These are phyloP conservation scores for Miichthys miiuy DNA, from an alignment of 2,797 vertebrate genomes.

Conservation along the genomic window DNA sequence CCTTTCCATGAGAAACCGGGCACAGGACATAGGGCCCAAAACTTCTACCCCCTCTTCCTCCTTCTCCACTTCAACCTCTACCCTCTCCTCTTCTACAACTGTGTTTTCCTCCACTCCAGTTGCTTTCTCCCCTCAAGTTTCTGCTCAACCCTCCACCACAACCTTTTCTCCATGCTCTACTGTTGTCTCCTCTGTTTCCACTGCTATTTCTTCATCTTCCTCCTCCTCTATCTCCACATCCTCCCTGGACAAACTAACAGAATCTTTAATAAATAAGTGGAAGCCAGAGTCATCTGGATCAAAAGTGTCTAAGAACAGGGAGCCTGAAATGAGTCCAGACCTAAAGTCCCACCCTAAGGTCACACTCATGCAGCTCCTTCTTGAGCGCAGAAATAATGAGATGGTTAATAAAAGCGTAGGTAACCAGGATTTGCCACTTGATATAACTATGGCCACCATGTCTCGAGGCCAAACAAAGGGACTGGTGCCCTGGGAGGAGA, in stretches of 20 bases:
- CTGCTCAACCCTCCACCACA: slow-evolving; percentile 61
- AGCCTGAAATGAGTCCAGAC: slow-evolving; percentile 88
- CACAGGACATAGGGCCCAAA: slow-evolving; percentile 83
- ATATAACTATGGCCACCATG: slow-evolving; percentile 81
- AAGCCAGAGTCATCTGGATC: slow-evolving; percentile 91
- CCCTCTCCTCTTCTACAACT: slow-evolving; percentile 77
- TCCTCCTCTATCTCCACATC: slow-evolving; percentile 82
- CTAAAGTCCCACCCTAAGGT: slow-evolving; percentile 95
- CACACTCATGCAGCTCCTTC: slow-evolving; percentile 96
- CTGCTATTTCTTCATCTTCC: slow-evolving; percentile 68
- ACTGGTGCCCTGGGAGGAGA: slow-evolving; percentile 76
- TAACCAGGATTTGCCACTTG: slow-evolving; percentile 86
- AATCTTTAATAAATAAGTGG: slow-evolving; percentile 95
- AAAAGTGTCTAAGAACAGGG: slow-evolving; percentile 86
- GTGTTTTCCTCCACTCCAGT: slow-evolving; percentile 63
- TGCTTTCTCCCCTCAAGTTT: slow-evolving; percentile 78
- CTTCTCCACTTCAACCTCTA: slow-evolving; percentile 69
- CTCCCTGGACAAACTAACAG: slow-evolving; percentile 93
- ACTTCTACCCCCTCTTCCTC: slow-evolving; percentile 73
- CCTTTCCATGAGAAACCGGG: slow-evolving; percentile 93
- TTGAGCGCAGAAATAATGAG: slow-evolving; percentile 95
- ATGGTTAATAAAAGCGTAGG: slow-evolving; percentile 84
- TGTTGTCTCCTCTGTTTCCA: slow-evolving; percentile 64
- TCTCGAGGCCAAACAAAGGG: slow-evolving; percentile 74
- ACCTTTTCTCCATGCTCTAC: slow-evolving; percentile 66